Conservation (phyloP, 2,888 invertebrate genomes). For the Dinocampus coccinellae region DNA sequence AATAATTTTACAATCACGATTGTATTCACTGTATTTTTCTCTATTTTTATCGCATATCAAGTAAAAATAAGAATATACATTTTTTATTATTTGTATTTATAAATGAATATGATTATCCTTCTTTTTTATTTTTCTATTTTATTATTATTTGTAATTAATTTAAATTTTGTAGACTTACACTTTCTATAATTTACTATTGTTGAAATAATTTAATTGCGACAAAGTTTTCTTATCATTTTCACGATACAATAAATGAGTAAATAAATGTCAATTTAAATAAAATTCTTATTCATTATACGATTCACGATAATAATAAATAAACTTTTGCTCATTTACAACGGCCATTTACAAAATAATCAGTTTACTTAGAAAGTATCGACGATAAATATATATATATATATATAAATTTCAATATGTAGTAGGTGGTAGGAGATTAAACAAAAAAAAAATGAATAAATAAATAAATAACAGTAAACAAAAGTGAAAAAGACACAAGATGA, state of each 20-base stretch:
- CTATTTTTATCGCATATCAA: too few relatives aligned
- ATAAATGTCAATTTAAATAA: constrained; percentile 16
- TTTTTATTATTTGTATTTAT: too few relatives aligned
- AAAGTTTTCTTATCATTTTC: not conserved
- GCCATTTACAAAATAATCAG: constrained; percentile 28
- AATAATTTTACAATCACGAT: too few relatives aligned
- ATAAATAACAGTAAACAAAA: not conserved
- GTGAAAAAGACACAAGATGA: constrained; percentile 25
- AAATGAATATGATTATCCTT: too few relatives aligned
- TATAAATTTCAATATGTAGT: not conserved
- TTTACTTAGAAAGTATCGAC: constrained; percentile 6
- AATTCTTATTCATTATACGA: constrained; percentile 23
- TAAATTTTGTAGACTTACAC: not conserved
- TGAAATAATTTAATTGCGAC: constrained; percentile 16
- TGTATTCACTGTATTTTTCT: too few relatives aligned
- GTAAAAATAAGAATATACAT: too few relatives aligned
- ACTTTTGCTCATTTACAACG: constrained; percentile 9
- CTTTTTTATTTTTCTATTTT: not conserved
- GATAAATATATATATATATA: not conserved
- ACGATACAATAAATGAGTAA: not conserved
- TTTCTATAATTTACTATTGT: not conserved
- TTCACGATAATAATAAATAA: constrained; percentile 28
- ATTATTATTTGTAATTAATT: not conserved
- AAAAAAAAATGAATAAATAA: not conserved
- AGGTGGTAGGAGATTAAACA: too few relatives aligned